Base-by-base conservation (phyloP, 2,888 invertebrate species). In the Schizotus pectinicornis region DNA sequence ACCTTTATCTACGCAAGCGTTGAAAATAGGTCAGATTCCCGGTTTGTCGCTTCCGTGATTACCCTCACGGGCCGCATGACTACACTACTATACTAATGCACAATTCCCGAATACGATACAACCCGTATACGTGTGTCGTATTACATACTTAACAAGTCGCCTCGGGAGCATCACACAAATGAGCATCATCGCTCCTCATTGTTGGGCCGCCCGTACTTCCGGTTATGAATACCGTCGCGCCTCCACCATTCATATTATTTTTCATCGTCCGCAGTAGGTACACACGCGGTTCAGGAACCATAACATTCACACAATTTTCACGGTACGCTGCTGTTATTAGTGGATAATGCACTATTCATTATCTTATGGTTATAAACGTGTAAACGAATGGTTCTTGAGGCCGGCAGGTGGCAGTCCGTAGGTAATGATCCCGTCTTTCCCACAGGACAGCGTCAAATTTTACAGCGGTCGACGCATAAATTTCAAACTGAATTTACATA, bases 261-360 rank as follows among this genome's bases (percentile, higher is more conserved):
- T 12, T 14, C 35, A 35, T 32, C 32, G 43, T 37, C 35, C 38
- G 31, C 31, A 22, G 38, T 50, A 42, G 11, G n/a, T 42, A 42
- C 35, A 48, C 61, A 61, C 61, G 63, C 57, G 14, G 48, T 32
- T 37, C 61, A 62, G 45, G 22, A 56, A 63, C 63, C 65, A 55
- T 65, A 56, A 63, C 65, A 61, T 63, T 65, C 65, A 59, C 65
- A 65, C 55, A 63, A 48, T 61, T 63, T 63, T 65, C 47, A 61
- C 54, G 58, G 32, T 47, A 49, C 12, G 47, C 32, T 57, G 37
- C 13, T 32, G 45, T 51, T 50, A 56, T 56, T 32, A 49, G 33
- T 43, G 47, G 8, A 2, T 14, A 56, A 31, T 34, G 11, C 8
- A 34, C 37, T 51, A 22, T 50, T 50, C 50, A 14, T 50, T 50